phyloP scores from a whole-genome alignment of 2,888 invertebrate species.

The Beris morrisii region DNA sequence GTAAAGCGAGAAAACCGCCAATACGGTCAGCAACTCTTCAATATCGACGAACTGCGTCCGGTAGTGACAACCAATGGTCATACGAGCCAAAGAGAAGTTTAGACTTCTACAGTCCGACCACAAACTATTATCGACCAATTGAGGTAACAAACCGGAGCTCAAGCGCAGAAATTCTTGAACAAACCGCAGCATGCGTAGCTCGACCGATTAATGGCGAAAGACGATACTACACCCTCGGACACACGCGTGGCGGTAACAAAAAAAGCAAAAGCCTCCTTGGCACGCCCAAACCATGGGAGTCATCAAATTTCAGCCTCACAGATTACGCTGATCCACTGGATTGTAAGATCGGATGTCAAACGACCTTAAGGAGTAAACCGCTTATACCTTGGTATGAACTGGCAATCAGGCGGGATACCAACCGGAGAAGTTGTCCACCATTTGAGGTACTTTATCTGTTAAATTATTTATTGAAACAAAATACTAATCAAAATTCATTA shows the following conservation, averaged over 20 bases:
- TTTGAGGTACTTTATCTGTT: conserved; percentile 59
- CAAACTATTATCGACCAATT: conserved; percentile 46
- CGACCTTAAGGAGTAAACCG: conserved; percentile 67
- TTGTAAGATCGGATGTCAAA: conserved; percentile 69
- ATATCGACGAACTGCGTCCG: conserved; percentile 34
- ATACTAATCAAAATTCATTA: too few relatives aligned
- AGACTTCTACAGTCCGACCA: conserved; percentile 43
- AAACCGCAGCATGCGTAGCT: conserved; percentile 40
- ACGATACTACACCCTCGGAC: conserved; percentile 54
- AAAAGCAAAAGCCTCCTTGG: not conserved
- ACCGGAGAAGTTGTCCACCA: conserved; percentile 81
- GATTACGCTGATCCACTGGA: conserved; percentile 60
- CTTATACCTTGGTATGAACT: conserved; percentile 87
- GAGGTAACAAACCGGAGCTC: conserved; percentile 50
- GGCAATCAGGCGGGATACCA: conserved; percentile 67
- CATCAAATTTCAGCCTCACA: conserved; percentile 39
- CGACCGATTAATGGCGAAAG: conserved; percentile 39
- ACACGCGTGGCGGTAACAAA: conserved; percentile 45
- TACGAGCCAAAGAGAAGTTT: conserved; percentile 42
- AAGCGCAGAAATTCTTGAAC: conserved; percentile 52
- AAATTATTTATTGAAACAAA: not conserved
- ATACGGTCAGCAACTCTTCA: conserved; percentile 36
- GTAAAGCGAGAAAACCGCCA: conserved; percentile 36
- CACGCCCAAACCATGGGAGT: conserved; percentile 3
- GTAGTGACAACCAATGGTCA: conserved; percentile 3